phyloP scores from a whole-genome alignment of 2,797 vertebrate genomes.

The Pachyuromys duprasi region DNA sequence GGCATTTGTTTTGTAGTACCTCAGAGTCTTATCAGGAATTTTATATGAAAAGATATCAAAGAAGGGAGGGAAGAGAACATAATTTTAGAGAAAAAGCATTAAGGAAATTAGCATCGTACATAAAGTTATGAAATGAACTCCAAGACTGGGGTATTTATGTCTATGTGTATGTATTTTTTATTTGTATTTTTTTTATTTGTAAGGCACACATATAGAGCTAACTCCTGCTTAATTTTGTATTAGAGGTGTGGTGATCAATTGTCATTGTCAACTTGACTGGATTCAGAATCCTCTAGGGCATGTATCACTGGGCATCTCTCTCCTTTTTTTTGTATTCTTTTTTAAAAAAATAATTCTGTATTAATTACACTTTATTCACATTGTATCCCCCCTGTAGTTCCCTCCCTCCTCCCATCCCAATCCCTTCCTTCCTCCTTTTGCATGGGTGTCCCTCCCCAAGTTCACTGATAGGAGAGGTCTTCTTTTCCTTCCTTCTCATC shows the following conservation, averaged over 20 bases:
- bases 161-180: background rate
- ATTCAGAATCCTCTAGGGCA: background rate
- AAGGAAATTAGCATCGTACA: constrained; percentile 21
- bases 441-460: no score
- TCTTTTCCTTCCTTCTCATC: no score
- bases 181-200: background rate
- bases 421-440: no score
- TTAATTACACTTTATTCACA: no score
- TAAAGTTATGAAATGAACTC: background rate
- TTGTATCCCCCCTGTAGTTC: no score
- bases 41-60: constrained; percentile 18
- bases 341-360: no score
- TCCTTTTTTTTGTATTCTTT: no score
- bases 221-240: background rate
- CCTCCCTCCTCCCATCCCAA: no score
- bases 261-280: background rate
- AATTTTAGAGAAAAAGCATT: constrained; percentile 18
- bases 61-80: background rate
- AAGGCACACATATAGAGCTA: background rate
- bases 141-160: background rate
- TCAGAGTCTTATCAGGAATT: background rate
- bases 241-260: background rate
- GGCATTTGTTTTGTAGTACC: constrained; percentile 20
- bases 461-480: no score
- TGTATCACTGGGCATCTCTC: background rate